These are phyloP conservation scores for Acronicta aceris DNA, from an alignment of 2,888 invertebrate genomes.

Conservation along the genomic window DNA sequence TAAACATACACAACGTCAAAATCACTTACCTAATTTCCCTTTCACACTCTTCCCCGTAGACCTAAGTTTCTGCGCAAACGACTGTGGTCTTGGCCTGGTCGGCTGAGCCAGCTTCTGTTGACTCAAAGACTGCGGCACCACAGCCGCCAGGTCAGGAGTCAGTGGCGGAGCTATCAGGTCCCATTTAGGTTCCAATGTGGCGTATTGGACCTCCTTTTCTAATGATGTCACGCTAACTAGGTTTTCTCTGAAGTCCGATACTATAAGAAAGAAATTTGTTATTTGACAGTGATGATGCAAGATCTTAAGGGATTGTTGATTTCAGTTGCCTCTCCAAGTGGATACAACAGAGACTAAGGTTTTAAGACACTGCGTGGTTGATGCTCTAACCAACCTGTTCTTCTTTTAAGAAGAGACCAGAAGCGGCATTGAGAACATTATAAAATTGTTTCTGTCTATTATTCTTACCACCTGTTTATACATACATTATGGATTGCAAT, in stretches of 20 bases:
- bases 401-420: too few species aligned
- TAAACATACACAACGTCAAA: background rate
- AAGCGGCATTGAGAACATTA: too few species aligned
- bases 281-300: too few species aligned
- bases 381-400: too few species aligned
- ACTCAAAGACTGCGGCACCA: constrained; percentile 59
- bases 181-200: constrained; percentile 77
- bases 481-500: too few species aligned
- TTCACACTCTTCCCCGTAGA: constrained; percentile 96
- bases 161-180: constrained; percentile 64
- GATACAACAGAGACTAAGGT: too few species aligned
- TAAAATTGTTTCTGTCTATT: too few species aligned
- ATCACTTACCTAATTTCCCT: constrained; percentile 87
- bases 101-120: constrained; percentile 60
- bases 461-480: too few species aligned
- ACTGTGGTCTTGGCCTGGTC: constrained; percentile 91
- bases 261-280: constrained; percentile 69
- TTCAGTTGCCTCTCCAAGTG: too few species aligned
- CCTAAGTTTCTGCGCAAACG: constrained; percentile 95
- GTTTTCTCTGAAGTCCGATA: constrained; percentile 91
- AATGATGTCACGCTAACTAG: constrained; percentile 82
- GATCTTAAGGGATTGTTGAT: too few species aligned
- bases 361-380: too few species aligned
- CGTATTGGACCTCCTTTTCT: constrained; percentile 77
- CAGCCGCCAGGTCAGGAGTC: constrained; percentile 54